Conservation (phyloP, 2,113 vertebrate genomes). For the Sceloporus tristichus region DNA sequence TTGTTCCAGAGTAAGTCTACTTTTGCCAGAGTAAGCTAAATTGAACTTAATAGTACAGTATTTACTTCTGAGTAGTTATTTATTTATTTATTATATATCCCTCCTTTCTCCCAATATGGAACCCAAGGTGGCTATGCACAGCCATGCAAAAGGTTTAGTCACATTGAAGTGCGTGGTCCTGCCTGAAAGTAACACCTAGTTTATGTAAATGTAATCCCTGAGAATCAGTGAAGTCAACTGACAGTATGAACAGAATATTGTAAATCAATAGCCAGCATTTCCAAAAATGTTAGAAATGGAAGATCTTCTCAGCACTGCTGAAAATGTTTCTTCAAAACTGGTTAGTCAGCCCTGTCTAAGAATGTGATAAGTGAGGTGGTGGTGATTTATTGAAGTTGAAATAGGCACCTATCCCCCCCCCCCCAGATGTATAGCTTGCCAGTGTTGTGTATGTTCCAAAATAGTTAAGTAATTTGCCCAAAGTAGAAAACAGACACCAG, state of each 20-base stretch:
- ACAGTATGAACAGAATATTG: background rate
- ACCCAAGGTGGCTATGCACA: background rate
- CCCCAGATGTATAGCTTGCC: background rate
- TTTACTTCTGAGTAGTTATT: background rate
- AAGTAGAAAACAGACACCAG: constrained; percentile 22
- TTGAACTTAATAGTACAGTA: background rate
- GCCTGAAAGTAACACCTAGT: background rate
- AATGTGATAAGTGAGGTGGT: background rate
- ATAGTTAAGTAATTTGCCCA: constrained; percentile 33
- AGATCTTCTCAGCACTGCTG: background rate
- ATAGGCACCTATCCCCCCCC: background rate
- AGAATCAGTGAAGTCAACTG: background rate
- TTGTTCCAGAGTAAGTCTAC: no score
- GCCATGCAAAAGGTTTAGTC: background rate
- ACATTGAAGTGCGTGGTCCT: no score
- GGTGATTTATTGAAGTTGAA: background rate
- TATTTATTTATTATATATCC: no score
- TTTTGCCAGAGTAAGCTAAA: background rate
- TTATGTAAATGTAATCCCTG: background rate
- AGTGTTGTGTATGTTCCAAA: background rate
- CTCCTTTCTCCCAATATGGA: no score
- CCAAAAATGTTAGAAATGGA: background rate
- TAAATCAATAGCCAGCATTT: background rate
- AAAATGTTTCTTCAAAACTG: background rate
- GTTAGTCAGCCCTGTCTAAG: background rate